Conservation (phyloP, 2,888 invertebrate genomes). For the Hirtodrosophila cameraria region DNA sequence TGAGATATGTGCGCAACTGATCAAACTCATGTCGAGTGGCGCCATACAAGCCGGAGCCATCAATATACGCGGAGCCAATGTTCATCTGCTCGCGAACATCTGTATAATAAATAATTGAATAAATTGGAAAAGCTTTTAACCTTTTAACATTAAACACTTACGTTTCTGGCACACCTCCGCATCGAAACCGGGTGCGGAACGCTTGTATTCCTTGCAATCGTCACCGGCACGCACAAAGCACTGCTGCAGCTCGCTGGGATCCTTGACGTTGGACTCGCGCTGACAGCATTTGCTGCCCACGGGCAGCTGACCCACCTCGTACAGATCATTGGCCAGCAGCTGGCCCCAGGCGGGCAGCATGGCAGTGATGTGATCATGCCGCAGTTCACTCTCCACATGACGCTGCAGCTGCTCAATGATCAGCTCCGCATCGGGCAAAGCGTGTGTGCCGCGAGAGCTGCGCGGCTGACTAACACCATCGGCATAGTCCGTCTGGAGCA, state of each 20-base stretch:
- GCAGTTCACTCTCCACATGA: conserved; percentile 84
- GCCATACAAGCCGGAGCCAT: conserved; percentile 93
- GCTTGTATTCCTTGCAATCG: conserved; percentile 88
- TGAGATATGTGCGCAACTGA: conserved; percentile 88
- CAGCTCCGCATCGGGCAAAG: conserved; percentile 87
- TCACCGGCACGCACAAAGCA: conserved; percentile 85
- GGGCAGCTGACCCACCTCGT: conserved; percentile 87
- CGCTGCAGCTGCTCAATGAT: conserved; percentile 86
- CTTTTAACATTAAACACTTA: too few species aligned
- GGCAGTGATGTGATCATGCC: conserved; percentile 91
- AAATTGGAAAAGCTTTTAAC: too few species aligned
- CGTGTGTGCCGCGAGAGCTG: conserved; percentile 85
- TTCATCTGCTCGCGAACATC: conserved; percentile 93
- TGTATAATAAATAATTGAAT: conserved; percentile 71
- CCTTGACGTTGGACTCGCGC: conserved; percentile 58
- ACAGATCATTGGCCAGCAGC: conserved; percentile 89
- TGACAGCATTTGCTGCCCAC: conserved; percentile 83
- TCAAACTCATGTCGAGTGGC: conserved; percentile 88
- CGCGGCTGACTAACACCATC: conserved; percentile 85
- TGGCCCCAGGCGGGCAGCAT: conserved; percentile 92
- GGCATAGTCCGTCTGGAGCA: conserved; percentile 89
- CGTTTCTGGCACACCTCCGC: conserved; percentile 87
- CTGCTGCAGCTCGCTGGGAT: conserved; percentile 85
- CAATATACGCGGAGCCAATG: conserved; percentile 91
- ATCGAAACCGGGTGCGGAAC: conserved; percentile 89